phyloP scores from a whole-genome alignment of 2,113 vertebrate species.

The Nettapus auritus region DNA sequence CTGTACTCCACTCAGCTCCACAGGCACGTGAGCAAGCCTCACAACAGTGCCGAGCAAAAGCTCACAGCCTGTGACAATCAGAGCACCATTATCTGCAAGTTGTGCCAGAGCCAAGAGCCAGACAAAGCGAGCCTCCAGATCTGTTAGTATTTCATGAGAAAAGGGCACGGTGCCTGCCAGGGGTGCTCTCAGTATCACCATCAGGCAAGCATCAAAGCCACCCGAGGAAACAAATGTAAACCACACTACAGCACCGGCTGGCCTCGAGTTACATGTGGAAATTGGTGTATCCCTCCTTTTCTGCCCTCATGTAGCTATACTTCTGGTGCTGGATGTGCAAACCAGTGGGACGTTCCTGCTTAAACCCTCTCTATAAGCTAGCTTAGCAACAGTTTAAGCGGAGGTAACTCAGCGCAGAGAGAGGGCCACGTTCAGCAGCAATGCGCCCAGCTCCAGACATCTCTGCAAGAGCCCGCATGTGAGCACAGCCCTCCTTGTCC shows the following conservation, averaged over 20 bases:
- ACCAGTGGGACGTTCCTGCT: not conserved
- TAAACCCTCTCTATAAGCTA: not conserved
- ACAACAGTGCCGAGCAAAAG: not conserved
- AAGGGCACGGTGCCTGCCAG: not conserved
- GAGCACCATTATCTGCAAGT: not conserved
- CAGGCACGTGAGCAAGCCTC: not conserved
- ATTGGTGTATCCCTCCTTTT: not conserved
- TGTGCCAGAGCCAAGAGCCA: not conserved
- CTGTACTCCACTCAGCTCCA: not conserved
- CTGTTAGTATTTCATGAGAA: not conserved
- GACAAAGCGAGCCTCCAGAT: not conserved
- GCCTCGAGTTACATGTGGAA: not conserved
- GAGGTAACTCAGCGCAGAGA: not conserved
- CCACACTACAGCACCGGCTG: not conserved
- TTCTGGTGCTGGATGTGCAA: not conserved
- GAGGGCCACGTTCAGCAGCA: not conserved
- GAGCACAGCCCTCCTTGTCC: not conserved
- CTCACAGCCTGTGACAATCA: not conserved
- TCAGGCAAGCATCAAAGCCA: constrained; percentile 6
- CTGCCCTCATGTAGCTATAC: not conserved
- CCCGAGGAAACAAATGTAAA: not conserved
- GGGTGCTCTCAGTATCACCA: not conserved
- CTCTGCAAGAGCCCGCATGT: not conserved
- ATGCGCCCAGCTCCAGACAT: not conserved
- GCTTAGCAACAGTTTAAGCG: not conserved